Percentiles rank a stretch among this genome's conserved stretches.
phyloP scores from a whole-genome alignment of 92 coral and sea anemone species.

The Epizoanthus scotinus region DNA sequence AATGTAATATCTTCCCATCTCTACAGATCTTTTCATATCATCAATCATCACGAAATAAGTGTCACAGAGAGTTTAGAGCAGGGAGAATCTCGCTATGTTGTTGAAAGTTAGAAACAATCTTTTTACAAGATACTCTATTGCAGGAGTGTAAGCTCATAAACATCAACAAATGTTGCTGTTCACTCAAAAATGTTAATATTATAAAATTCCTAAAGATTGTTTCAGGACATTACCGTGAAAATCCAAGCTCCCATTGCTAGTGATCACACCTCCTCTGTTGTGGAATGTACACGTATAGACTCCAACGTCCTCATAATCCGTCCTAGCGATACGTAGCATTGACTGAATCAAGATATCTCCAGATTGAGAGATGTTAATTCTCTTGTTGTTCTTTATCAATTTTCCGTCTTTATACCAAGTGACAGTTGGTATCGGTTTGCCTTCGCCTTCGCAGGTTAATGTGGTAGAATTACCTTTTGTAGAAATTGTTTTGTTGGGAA shows the following conservation, averaged over 20 bases:
- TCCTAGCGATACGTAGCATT: constrained; percentile 9
- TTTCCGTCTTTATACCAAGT: constrained; percentile 20
- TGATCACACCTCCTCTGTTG: neutral
- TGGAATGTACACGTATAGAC: constrained; percentile 4
- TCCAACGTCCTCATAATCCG: constrained; percentile 16
- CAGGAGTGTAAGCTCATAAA: no score
- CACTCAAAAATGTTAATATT: no score
- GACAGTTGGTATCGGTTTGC: constrained; percentile 9
- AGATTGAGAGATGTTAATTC: neutral
- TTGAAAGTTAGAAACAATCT: no score
- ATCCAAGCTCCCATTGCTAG: neutral
- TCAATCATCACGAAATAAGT: no score
- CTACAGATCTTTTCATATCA: no score
- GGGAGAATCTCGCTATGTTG: no score
- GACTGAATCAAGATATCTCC: neutral
- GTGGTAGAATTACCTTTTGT: neutral
- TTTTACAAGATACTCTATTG: no score
- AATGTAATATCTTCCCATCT: no score
- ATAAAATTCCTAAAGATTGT: no score
- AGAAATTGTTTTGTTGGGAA: neutral
- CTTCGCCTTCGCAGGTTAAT: constrained; percentile 10
- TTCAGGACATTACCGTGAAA: constrained; percentile 7
- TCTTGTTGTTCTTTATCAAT: neutral
- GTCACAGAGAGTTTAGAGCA: no score
- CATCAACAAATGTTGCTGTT: no score